Conservation (phyloP, 1,140 invertebrate genomes). For the Heliothis subflexa region DNA sequence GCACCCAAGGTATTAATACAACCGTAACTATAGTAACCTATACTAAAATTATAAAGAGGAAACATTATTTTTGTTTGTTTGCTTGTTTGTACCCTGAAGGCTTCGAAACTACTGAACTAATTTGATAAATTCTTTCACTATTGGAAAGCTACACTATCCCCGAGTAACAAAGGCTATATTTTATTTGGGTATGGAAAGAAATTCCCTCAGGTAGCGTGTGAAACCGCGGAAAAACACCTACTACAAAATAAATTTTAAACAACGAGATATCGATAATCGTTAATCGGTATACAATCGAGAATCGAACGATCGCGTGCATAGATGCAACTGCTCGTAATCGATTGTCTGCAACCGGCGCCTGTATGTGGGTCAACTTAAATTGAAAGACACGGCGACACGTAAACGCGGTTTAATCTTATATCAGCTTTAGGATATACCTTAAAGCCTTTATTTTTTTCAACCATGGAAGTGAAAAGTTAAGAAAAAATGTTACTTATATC, state of each 20-base stretch:
- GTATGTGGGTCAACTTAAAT: constrained; percentile 60
- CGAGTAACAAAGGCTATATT: too few relatives aligned
- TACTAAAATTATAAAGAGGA: too few relatives aligned
- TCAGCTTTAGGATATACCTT: neutral
- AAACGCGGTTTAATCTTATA: constrained; percentile 8
- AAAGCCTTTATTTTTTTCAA: neutral
- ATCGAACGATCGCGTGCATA: constrained; percentile 61
- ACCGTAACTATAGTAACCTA: too few relatives aligned
- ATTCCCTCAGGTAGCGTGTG: too few relatives aligned
- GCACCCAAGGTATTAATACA: neutral
- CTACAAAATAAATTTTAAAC: neutral
- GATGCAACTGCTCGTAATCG: constrained; percentile 59
- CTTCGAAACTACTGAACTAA: too few relatives aligned
- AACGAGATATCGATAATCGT: constrained; percentile 29
- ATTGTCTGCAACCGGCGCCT: constrained; percentile 53
- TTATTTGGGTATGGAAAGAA: too few relatives aligned
- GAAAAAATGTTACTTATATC: too few relatives aligned
- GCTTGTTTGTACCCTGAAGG: too few relatives aligned
- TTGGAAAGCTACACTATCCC: too few relatives aligned
- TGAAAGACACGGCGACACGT: constrained; percentile 58
- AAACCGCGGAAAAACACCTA: neutral
- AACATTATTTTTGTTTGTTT: too few relatives aligned
- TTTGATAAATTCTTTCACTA: too few relatives aligned
- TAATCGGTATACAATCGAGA: constrained; percentile 34
- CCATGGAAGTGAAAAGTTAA: neutral